A percentile compares a stretch with the other conserved stretches of the same genome.
Evolutionary conservation across 2,888 invertebrate genomes (phyloP).

Genomic region (Melangyna quadrimaculata): DNA sequence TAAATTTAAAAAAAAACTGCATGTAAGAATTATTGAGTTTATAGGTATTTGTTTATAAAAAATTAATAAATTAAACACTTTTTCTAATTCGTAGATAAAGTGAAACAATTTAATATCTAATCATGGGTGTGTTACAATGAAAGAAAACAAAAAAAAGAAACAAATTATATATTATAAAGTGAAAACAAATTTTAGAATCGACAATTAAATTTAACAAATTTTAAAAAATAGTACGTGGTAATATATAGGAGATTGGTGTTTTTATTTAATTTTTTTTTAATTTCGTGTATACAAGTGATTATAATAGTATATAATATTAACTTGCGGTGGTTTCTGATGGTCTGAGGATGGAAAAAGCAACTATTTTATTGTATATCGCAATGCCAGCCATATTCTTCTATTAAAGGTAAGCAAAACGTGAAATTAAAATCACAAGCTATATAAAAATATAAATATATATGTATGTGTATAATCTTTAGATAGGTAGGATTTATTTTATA

Average conservation of each 20-base stretch:
- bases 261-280: constrained; percentile 8
- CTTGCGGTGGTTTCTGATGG: constrained; percentile 51
- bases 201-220: constrained; percentile 54
- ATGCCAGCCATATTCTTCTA: constrained; percentile 71
- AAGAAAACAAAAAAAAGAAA: constrained; percentile 6
- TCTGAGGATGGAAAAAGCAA: constrained; percentile 38
- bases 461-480: constrained; percentile 61
- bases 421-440: constrained; percentile 46
- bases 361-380: constrained; percentile 61
- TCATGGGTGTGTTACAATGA: constrained; percentile 68
- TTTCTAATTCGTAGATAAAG: constrained; percentile 44
- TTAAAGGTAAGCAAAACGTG: constrained; percentile 45
- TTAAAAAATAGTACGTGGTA: constrained; percentile 29
- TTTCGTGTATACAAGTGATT: constrained; percentile 44
- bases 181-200: constrained; percentile 58
- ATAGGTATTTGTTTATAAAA: constrained; percentile 48
- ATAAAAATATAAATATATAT: constrained; percentile 30
- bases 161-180: constrained; percentile 31
- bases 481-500: constrained; percentile 54
- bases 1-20: constrained; percentile 34
- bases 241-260: constrained; percentile 29
- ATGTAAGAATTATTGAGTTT: constrained; percentile 62
- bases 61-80: constrained; percentile 36
- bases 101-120: constrained; percentile 59
- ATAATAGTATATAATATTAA: constrained; percentile 13